A percentile compares a stretch with the other conserved stretches of the same genome.
Evolutionary conservation across 2,113 vertebrate species (phyloP).

Genomic region (Mirza zaza): DNA sequence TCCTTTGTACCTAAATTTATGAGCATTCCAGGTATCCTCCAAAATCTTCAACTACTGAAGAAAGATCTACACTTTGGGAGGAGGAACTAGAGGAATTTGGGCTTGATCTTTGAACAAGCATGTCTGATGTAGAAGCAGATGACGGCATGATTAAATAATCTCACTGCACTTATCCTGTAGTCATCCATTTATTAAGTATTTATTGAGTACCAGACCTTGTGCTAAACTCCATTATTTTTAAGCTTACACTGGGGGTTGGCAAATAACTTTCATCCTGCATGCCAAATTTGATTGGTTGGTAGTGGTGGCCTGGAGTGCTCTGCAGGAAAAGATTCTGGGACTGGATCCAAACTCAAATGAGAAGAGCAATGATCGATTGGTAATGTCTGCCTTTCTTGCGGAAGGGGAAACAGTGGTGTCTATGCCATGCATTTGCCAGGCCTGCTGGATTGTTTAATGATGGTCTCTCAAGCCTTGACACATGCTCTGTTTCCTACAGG

Average conservation of each 20-base stretch:
- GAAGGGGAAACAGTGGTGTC: neutral
- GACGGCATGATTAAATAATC: neutral
- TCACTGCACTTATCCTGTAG: neutral
- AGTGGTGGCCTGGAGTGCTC: neutral
- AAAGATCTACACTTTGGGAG: neutral
- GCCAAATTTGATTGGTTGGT: slow-evolving; percentile 10
- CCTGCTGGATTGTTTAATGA: neutral
- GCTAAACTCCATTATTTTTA: slow-evolving; percentile 25
- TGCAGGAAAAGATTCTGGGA: neutral
- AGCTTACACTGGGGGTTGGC: neutral
- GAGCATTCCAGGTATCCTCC: neutral
- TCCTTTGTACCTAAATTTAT: slow-evolving; percentile 4
- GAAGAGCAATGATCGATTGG: slow-evolving; percentile 33
- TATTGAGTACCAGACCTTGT: neutral
- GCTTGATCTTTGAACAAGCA: neutral
- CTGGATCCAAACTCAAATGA: slow-evolving; percentile 39
- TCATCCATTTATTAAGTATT: neutral
- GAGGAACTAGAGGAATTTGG: neutral
- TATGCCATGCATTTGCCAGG: neutral
- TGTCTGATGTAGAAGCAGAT: neutral
- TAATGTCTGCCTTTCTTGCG: slow-evolving; percentile 19
- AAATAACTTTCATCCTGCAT: neutral
- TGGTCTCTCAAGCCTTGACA: neutral
- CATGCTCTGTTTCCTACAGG: neutral
- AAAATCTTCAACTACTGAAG: neutral